Base-by-base conservation (phyloP, 1,140 invertebrate species). In the Temnothorax longispinosus region DNA sequence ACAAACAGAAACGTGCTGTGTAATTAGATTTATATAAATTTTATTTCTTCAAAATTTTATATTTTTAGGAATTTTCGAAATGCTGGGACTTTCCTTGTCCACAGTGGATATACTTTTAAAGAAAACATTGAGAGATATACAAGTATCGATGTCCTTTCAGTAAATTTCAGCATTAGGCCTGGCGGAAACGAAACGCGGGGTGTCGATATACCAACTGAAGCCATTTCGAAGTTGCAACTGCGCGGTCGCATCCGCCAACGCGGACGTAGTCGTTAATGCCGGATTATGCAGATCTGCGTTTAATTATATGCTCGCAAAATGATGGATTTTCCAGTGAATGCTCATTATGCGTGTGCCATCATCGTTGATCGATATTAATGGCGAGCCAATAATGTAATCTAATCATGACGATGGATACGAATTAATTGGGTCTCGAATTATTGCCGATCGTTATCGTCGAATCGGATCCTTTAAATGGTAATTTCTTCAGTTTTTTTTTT, bases 221-320 rank as follows among this genome's bases (percentile, higher is more conserved):
- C 15, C 47, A 13, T 54, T 71, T 71, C 52, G 67, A 72, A 82
- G 38, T 82, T 44, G 50, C 27, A 58, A 72, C 64, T 72, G 18
- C 35, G 78, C 35, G 41, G 50, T 47, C 44, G 38, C 41, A 60
- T 74, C 38, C 6, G n/a, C 32, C 44, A 15, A 38, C 44, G 21
- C n/a, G 27, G 27, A 27, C 27, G 27, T 27, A 81, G 50, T 74
- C 54, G 54, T 74, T 74, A 82, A 74, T 71, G 27, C 41, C 38
- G 52, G 67, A 82, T 82, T 82, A 82, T 82, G 80, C 38, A 74
- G 52, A 82, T 82, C 69, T 74, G 54, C 41, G 54, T 82, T 82
- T 82, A 82, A 82, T 82, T 82, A 82, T 47, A 82, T 47, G 41
- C 52, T 58, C 52, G 47, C n/a, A 71, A 82, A 82, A 74, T 52